Evolutionary conservation across 2,888 invertebrate genomes (phyloP).

Genomic region (Noctua comes): DNA sequence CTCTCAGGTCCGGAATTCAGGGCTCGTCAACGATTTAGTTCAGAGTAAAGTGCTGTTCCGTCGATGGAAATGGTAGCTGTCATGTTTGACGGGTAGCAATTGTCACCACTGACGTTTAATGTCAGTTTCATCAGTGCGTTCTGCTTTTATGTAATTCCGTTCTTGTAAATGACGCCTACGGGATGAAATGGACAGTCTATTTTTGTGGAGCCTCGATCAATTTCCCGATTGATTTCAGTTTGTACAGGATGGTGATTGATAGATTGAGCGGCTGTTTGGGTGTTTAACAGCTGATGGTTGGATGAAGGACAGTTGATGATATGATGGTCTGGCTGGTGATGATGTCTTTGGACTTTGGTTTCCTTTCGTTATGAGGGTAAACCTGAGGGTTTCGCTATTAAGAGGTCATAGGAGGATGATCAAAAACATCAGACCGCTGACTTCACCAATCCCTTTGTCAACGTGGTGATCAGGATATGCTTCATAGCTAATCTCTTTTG

Average conservation of each 20-base stretch:
- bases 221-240: slow-evolving; percentile 41
- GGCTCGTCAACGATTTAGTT: slow-evolving; percentile 35
- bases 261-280: slow-evolving; percentile 32
- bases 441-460: neutral
- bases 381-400: too few relatives aligned
- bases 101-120: slow-evolving; percentile 14
- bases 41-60: slow-evolving; percentile 23
- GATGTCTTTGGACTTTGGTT: neutral
- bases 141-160: slow-evolving; percentile 13
- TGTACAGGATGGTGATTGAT: slow-evolving; percentile 32
- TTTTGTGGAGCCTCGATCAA: slow-evolving; percentile 35
- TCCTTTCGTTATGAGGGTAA: neutral
- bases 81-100: slow-evolving; percentile 34
- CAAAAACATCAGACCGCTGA: neutral
- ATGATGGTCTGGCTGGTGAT: slow-evolving; percentile 5
- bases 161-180: slow-evolving; percentile 22
- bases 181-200: slow-evolving; percentile 42
- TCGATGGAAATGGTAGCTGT: slow-evolving; percentile 26
- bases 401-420: neutral
- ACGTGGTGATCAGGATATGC: neutral
- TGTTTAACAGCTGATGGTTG: slow-evolving; percentile 19
- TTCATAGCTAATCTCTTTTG: neutral
- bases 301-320: slow-evolving; percentile 12
- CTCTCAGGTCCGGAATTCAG: slow-evolving; percentile 35
- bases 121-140: slow-evolving; percentile 14